Conservation (phyloP, 1,140 invertebrate species). For the Macrosteles quadrilineatus region DNA sequence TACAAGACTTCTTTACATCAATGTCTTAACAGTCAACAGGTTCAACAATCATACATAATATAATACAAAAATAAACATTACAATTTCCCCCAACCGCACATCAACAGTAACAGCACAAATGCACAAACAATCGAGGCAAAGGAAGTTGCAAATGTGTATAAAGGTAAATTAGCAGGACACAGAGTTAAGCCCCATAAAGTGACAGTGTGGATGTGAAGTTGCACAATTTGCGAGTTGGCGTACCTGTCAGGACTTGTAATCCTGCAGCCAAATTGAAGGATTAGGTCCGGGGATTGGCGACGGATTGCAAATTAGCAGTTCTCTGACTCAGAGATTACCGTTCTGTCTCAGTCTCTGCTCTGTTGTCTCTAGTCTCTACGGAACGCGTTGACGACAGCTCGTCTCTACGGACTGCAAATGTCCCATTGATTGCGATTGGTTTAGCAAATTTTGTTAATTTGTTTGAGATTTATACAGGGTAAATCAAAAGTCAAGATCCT, state of each 20-base stretch:
- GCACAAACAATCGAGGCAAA: too few relatives aligned
- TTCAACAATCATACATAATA: too few relatives aligned
- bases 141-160: too few relatives aligned
- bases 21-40: too few relatives aligned
- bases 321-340: too few relatives aligned
- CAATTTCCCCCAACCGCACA: too few relatives aligned
- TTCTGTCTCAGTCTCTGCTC: background rate
- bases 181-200: background rate
- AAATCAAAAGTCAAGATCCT: too few relatives aligned
- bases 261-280: slow-evolving; percentile 33
- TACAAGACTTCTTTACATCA: background rate
- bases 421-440: background rate
- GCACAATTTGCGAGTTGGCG: slow-evolving; percentile 8
- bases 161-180: background rate
- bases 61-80: too few relatives aligned
- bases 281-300: slow-evolving; percentile 23
- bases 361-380: background rate
- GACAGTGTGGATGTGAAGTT: background rate
- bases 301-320: slow-evolving; percentile 34
- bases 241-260: background rate
- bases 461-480: too few relatives aligned
- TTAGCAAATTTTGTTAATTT: background rate
- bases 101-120: too few relatives aligned
- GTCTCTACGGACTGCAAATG: background rate
- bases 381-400: background rate